These are phyloP conservation scores for Proterorhinus semilunaris DNA, from an alignment of 2,113 vertebrate species.

Conservation along the genomic window DNA sequence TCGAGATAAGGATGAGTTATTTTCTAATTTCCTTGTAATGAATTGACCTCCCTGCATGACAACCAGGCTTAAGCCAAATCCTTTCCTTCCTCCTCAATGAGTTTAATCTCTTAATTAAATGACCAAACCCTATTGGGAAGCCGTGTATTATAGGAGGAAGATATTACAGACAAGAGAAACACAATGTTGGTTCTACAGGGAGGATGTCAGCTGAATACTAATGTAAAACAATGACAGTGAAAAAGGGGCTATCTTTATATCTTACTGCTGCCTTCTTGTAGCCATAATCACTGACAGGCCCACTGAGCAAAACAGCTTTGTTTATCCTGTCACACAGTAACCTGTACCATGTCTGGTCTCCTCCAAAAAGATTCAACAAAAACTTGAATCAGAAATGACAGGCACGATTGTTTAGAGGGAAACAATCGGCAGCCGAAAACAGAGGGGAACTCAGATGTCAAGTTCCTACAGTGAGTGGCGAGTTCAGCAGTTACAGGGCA, in stretches of 20 bases:
- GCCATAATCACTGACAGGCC: constrained; percentile 25
- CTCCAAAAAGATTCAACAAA: constrained; percentile 27
- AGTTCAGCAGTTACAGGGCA: constrained; percentile 10
- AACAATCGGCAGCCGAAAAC: constrained; percentile 30
- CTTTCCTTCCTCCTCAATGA: constrained; percentile 54
- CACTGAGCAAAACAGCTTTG: constrained; percentile 19
- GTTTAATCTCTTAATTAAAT: constrained; percentile 71
- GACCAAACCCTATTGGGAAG: constrained; percentile 39
- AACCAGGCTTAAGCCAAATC: constrained; percentile 56
- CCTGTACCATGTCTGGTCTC: constrained; percentile 7
- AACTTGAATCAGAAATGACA: constrained; percentile 45
- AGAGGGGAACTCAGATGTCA: constrained; percentile 20
- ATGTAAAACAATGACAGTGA: constrained; percentile 3
- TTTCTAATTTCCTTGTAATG: constrained; percentile 63
- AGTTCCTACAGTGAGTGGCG: constrained; percentile 6
- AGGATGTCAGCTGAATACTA: constrained; percentile 1
- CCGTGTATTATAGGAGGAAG: constrained; percentile 37
- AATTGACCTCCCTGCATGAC: constrained; percentile 46
- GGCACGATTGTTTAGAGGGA: constrained; percentile 33
- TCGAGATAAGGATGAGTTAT: constrained; percentile 44
- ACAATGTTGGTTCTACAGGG: constrained; percentile 10
- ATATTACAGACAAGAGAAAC: constrained; percentile 31
- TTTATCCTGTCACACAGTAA: constrained; percentile 7
- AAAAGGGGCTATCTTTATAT: neutral
- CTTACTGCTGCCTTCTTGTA: constrained; percentile 13